Base-by-base conservation (phyloP, 2,113 vertebrate species). In the Centropus unirufus region DNA sequence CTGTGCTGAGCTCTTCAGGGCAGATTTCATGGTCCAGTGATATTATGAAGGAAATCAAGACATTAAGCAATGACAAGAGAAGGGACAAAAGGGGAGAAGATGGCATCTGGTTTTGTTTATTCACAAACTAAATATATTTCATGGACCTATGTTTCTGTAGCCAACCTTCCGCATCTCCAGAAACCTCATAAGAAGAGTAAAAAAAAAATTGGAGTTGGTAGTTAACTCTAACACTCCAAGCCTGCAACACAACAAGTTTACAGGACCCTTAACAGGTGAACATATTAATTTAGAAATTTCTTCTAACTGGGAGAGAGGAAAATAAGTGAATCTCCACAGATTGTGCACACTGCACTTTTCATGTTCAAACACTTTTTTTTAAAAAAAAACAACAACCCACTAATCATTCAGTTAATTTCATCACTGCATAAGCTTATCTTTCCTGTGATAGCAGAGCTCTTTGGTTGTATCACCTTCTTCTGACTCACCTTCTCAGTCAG, bases 11-110 rank as follows among this genome's bases (percentile, higher is more conserved):
- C 66, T 93, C 89, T 95, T 93, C 77, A 32, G 80, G 87, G 66
- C 73, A 92, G 66, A 92, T 92, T 82, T 92, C 57, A 95, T n/a
- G 62, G 81, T 95, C 58, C 77, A 87, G 17, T 66, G 27, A 69
- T 58, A 78, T 22, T 79, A 86, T 32, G 46, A 94, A 89, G 39
- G 47, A 92, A 93, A 92, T 70, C 61, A 92, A 91, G 61, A 64
- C 24, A 61, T 87, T 76, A 92, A 79, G 49, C n/a, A 66, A 80
- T 42, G 49, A 86, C 89, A 93, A 86, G 24, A 90, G 16, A 87
- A 90, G 87, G 49, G 57, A 83, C 26, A 89, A 55, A 16, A 68
- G 20, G 5, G 10, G 7, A 82, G 29, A 14, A 24, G 14, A 64
- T 30, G 4, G 24, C 24, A n/a, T 54, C 69, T 77, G 64, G 14